Percentiles rank a stretch among this genome's conserved stretches.
These are phyloP conservation scores for Platysteira castanea DNA, from an alignment of 2,113 vertebrate species.

Conservation along the genomic window DNA sequence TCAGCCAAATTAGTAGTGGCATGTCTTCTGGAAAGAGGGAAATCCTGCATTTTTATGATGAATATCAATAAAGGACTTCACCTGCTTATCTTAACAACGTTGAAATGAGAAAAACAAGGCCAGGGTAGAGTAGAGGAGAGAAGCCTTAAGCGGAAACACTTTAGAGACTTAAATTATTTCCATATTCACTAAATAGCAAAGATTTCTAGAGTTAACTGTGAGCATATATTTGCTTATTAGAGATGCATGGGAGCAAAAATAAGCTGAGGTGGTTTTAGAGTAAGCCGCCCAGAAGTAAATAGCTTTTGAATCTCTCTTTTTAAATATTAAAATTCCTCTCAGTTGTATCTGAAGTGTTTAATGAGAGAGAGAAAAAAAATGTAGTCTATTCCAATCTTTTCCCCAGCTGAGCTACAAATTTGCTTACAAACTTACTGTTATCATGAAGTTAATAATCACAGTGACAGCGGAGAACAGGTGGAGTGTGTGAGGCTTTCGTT, in stretches of 20 bases:
- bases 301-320: slow-evolving; percentile 13
- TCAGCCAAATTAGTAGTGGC: neutral
- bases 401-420: slow-evolving; percentile 7
- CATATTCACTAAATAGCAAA: neutral
- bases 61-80: neutral
- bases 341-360: slow-evolving; percentile 12
- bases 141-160: neutral
- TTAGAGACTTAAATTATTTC: neutral
- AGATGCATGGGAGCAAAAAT: neutral
- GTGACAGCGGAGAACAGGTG: slow-evolving; percentile 3
- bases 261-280: neutral
- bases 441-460: neutral
- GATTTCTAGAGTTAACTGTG: neutral
- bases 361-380: neutral
- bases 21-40: neutral
- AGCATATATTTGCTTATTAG: slow-evolving; percentile 17
- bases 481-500: neutral
- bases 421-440: slow-evolving; percentile 15
- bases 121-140: neutral
- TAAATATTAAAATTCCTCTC: slow-evolving; percentile 39
- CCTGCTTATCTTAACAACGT: neutral
- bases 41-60: neutral
- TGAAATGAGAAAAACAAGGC: neutral
- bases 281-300: slow-evolving; percentile 2
- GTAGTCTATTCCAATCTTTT: neutral